Base-by-base conservation (phyloP, 2,888 invertebrate species). In the Uropetala carovei region DNA sequence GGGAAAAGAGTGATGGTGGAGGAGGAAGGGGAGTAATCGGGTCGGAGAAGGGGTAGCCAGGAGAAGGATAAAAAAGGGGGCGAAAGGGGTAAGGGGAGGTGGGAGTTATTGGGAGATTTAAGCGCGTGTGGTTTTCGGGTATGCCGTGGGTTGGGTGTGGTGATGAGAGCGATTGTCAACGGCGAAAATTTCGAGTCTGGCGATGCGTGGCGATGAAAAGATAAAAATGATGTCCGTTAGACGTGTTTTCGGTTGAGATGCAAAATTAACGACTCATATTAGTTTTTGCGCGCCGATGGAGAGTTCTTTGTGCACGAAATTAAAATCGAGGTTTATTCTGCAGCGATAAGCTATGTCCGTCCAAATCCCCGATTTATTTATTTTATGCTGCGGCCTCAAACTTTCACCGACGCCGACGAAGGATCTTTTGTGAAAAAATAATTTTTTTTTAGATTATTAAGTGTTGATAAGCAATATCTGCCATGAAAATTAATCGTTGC, bases 81-180 rank as follows among this genome's bases (percentile, higher is more conserved):
- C 5, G 68, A 10, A 22, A 22, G 68, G 68, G n/a, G n/a, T 10
- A 68, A 22, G 22, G 68, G 22, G 10, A 68, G n/a, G 22, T 0
- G 68, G 68, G 22, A 27, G 75, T 75, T 75, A 75, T 75, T 75
- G 75, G 75, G 75, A 75, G 75, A 75, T n/a, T 75, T 75, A 75
- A 75, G 27, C 22, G 75, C 22, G 13, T 75, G 75, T 27, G 75
- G 75, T 75, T 75, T 75, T 75, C 13, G 75, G 43, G 75, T 27
- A 75, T 75, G 75, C 27, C 27, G 22, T 75, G 85, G 85, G n/a
- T 10, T 13, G 56, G 58, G 22, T n/a, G 57, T 11, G n/a, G 22
- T 22, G 85, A 22, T 59, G 86, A 27, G 27, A 14, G 27, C 27
- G 58, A 22, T 59, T 57, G 84, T 57, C 84, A 14, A 27, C 58